These are phyloP conservation scores for Phalloptychus januarius DNA, from an alignment of 2,797 vertebrate species.

Conservation along the genomic window DNA sequence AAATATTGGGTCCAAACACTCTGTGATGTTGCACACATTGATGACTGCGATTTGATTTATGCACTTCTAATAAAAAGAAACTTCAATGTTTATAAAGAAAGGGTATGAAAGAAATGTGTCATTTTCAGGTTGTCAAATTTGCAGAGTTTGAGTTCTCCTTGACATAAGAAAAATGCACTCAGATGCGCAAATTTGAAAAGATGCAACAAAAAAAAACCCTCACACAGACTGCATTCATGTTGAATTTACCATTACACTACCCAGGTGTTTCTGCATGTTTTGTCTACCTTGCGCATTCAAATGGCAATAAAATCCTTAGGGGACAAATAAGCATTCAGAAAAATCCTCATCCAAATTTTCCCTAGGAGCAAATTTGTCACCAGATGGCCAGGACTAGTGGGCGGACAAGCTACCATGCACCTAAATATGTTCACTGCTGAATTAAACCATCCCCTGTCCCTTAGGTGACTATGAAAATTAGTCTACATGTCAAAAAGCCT, in stretches of 20 bases:
- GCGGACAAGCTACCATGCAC: constrained; percentile 58
- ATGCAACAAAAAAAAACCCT: not conserved
- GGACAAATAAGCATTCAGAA: constrained; percentile 57
- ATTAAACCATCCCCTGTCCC: constrained; percentile 66
- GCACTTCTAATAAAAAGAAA: not conserved
- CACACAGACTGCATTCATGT: constrained; percentile 11
- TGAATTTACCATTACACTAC: constrained; percentile 4
- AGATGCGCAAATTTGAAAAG: not conserved
- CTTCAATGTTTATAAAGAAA: not conserved
- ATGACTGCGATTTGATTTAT: no score
- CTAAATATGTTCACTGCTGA: constrained; percentile 69
- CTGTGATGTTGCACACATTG: no score
- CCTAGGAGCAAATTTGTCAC: constrained; percentile 61
- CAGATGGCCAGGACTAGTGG: constrained; percentile 68
- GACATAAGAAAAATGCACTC: not conserved
- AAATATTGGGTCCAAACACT: not conserved
- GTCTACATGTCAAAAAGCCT: constrained; percentile 64
- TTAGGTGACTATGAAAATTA: constrained; percentile 70
- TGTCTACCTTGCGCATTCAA: constrained; percentile 29
- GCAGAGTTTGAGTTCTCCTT: not conserved
- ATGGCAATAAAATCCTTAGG: constrained; percentile 52
- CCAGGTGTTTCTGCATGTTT: constrained; percentile 37
- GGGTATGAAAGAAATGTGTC: not conserved
- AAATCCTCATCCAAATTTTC: constrained; percentile 53
- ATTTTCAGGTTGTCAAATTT: not conserved